These are phyloP conservation scores for Cataglyphis hispanica DNA, from an alignment of 1,140 invertebrate genomes.

Conservation along the genomic window DNA sequence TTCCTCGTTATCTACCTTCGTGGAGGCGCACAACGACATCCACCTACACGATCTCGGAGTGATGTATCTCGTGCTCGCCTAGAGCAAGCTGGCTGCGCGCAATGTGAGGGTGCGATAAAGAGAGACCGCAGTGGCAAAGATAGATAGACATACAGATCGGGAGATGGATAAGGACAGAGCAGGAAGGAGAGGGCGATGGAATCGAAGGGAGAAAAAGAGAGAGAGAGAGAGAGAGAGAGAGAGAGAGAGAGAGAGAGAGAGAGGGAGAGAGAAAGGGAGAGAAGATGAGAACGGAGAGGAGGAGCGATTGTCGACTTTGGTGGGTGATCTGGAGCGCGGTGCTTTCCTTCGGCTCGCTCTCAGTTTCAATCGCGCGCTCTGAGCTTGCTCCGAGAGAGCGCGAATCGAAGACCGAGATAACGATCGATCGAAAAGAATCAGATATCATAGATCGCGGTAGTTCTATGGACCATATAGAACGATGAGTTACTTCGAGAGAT, in stretches of 20 bases:
- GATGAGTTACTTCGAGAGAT: neutral
- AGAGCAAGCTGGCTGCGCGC: conserved; percentile 31
- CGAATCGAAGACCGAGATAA: neutral
- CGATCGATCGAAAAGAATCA: conserved; percentile 16
- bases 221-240: neutral
- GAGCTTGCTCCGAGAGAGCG: conserved; percentile 57
- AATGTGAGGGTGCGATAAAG: conserved; percentile 50
- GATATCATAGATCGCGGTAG: neutral
- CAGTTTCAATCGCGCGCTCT: conserved; percentile 77
- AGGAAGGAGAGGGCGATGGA: neutral
- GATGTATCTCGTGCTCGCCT: conserved; percentile 8
- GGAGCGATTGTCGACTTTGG: conserved; percentile 68
- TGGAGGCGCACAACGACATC: conserved; percentile 47
- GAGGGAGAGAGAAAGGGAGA: neutral
- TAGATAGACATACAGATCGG: conserved; percentile 37
- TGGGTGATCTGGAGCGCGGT: conserved; percentile 53
- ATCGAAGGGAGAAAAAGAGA: neutral
- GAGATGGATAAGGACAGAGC: conserved; percentile 36
- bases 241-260: conserved; percentile 1
- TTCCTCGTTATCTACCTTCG: conserved; percentile 40
- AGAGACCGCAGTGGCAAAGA: conserved; percentile 6
- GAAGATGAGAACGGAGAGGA: conserved; percentile 52
- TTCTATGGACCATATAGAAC: neutral
- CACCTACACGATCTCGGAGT: conserved; percentile 54
- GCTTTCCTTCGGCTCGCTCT: conserved; percentile 57